A percentile compares a stretch with the other conserved stretches of the same genome.
Evolutionary conservation across 1,140 invertebrate genomes (phyloP).

Genomic region (Drosophila pallidifrons): DNA sequence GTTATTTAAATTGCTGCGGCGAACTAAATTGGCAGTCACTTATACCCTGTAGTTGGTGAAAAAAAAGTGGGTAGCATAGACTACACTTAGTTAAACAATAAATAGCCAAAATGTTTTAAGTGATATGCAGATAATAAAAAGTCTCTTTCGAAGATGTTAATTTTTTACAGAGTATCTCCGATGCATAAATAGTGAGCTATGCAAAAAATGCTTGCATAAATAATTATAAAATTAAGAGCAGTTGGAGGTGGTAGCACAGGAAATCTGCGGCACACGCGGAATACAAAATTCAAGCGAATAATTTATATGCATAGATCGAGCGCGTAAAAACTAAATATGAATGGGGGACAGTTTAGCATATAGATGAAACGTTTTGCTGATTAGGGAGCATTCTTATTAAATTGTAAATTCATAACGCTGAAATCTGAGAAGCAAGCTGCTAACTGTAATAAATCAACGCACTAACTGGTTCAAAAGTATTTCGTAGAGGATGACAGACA

Average conservation of each 20-base stretch:
- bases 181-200: not conserved
- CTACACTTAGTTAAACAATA: not conserved
- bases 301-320: not conserved
- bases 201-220: slow-evolving; percentile 22
- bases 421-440: slow-evolving; percentile 52
- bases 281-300: slow-evolving; percentile 27
- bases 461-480: not conserved
- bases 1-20: slow-evolving; percentile 67
- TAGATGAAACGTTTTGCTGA: slow-evolving; percentile 29
- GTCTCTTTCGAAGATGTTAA: not conserved
- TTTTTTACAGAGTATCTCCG: slow-evolving; percentile 11
- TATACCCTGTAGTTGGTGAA: not conserved
- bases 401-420: slow-evolving; percentile 46
- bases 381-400: slow-evolving; percentile 37
- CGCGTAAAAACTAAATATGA: slow-evolving; percentile 29
- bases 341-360: slow-evolving; percentile 35
- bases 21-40: slow-evolving; percentile 19
- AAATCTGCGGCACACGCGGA: slow-evolving; percentile 22
- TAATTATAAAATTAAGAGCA: slow-evolving; percentile 39
- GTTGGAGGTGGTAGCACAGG: slow-evolving; percentile 31
- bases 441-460: not conserved
- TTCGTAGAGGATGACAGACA: too few relatives aligned
- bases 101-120: not conserved
- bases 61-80: not conserved
- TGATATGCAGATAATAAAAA: not conserved